Evolutionary conservation across 35 echinoderm and acorn worm genomes (phyloP).

Genomic region (Apostichopus japonicus): DNA sequence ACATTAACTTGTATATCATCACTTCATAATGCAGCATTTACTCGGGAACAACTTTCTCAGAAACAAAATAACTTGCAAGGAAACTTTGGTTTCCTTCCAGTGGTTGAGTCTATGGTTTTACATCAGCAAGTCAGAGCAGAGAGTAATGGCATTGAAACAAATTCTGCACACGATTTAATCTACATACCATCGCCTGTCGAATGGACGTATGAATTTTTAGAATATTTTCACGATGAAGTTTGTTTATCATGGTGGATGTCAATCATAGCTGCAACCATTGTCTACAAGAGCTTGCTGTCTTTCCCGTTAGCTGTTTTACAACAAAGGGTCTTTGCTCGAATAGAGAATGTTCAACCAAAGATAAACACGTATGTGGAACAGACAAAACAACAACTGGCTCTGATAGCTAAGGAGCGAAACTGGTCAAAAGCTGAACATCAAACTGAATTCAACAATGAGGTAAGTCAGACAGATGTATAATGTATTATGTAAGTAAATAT

Average conservation of each 20-base stretch:
- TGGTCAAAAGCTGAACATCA: conserved; percentile 73
- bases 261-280: conserved; percentile 68
- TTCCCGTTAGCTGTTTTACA: conserved; percentile 80
- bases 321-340: conserved; percentile 73
- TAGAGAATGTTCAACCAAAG: conserved; percentile 83
- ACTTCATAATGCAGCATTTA: not conserved
- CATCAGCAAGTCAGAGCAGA: not conserved
- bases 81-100: not conserved
- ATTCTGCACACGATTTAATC: not conserved
- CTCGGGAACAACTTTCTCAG: not conserved
- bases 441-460: conserved; percentile 20
- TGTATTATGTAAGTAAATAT: too few relatives aligned
- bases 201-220: conserved; percentile 80
- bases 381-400: conserved; percentile 70
- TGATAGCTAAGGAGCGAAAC: conserved; percentile 74
- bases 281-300: conserved; percentile 56
- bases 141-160: not conserved
- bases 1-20: not conserved
- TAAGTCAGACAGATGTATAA: not conserved
- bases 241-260: conserved; percentile 90
- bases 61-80: not conserved
- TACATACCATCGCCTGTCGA: conserved; percentile 87
- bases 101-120: not conserved
- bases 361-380: conserved; percentile 89
- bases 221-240: conserved; percentile 68